Evolutionary conservation across 2,113 vertebrate species (phyloP).

Genomic region (Pelecanus crispus): DNA sequence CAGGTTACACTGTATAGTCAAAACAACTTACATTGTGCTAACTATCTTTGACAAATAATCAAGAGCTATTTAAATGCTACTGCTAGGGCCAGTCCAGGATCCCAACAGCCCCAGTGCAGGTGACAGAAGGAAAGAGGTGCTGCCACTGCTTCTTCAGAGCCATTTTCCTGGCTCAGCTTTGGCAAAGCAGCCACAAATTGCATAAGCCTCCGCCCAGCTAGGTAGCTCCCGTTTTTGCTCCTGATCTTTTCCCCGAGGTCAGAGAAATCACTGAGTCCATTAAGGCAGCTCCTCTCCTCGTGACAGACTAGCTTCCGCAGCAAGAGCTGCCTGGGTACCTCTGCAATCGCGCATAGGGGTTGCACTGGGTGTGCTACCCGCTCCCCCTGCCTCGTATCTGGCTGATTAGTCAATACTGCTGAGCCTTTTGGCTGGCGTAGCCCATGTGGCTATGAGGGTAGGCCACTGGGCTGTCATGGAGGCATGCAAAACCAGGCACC

Average conservation of each 20-base stretch:
- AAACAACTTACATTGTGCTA: not conserved
- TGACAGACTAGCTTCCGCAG: not conserved
- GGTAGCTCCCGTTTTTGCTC: not conserved
- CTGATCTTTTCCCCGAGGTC: not conserved
- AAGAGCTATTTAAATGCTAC: not conserved
- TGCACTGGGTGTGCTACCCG: accelerated
- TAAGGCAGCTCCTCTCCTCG: not conserved
- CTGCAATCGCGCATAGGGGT: accelerated
- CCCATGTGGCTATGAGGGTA: not conserved
- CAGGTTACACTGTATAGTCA: not conserved
- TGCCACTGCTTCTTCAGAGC: conserved; percentile 6
- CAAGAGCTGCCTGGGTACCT: not conserved
- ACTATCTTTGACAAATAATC: not conserved
- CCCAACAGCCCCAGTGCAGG: not conserved
- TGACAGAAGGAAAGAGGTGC: not conserved
- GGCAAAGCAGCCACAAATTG: not conserved
- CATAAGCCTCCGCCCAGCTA: not conserved
- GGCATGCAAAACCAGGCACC: not conserved
- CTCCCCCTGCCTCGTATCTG: not conserved
- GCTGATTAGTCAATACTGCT: accelerated
- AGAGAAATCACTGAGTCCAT: not conserved
- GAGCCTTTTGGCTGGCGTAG: not conserved
- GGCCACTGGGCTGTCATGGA: not conserved
- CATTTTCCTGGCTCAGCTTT: not conserved
- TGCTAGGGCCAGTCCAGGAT: not conserved